These are phyloP conservation scores for Galemys pyrenaicus DNA, from an alignment of 2,113 vertebrate species.

Conservation along the genomic window DNA sequence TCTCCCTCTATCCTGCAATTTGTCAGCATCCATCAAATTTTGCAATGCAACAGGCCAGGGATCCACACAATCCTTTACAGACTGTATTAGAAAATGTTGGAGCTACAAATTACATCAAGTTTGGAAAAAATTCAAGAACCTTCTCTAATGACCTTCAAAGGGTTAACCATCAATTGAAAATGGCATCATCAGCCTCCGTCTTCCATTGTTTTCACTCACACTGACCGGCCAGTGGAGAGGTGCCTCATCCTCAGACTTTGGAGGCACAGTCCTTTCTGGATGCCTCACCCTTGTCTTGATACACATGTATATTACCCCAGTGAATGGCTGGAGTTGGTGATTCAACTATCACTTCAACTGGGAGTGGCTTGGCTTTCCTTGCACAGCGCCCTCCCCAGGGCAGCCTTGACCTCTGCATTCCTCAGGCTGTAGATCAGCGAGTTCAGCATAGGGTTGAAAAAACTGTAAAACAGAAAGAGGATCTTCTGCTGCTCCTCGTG, in stretches of 20 bases:
- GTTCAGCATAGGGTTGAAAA: conserved; percentile 64
- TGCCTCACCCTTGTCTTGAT: neutral
- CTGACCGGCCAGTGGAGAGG: neutral
- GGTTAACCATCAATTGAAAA: neutral
- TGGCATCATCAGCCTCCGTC: neutral
- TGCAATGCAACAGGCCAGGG: rapidly evolving
- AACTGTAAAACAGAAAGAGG: neutral
- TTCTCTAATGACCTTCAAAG: neutral
- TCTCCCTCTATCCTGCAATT: neutral
- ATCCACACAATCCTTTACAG: neutral
- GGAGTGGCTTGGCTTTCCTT: neutral
- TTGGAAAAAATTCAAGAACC: neutral
- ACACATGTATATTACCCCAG: neutral
- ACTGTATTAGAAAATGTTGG: neutral
- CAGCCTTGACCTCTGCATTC: neutral
- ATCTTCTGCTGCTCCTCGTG: conserved; percentile 36
- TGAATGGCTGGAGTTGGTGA: neutral
- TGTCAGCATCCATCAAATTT: neutral
- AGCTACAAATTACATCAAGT: neutral
- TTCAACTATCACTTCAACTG: neutral
- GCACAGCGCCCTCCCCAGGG: neutral
- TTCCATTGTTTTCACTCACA: neutral
- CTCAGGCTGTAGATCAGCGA: conserved; percentile 56
- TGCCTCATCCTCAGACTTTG: neutral
- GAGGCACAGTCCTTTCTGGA: neutral